Conservation (phyloP, 2,797 vertebrate genomes). For the Uromys caudimaculatus region DNA sequence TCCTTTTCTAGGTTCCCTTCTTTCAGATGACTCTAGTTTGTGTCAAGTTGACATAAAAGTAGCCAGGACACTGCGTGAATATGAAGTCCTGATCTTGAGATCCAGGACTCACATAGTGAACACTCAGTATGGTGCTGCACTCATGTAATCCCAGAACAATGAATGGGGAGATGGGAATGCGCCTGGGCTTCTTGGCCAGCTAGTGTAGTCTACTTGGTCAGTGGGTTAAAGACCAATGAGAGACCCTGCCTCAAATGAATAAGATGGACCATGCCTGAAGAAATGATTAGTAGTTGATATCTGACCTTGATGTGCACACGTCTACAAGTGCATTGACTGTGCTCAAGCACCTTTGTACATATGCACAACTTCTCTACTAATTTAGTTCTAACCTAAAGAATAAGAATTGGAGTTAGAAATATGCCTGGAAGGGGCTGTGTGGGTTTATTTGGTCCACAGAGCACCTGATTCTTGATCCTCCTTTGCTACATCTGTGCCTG, state of each 20-base stretch:
- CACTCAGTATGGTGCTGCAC: no score
- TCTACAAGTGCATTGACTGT: neutral
- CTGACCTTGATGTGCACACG: neutral
- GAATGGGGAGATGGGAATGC: neutral
- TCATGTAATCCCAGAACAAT: neutral
- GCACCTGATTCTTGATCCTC: neutral
- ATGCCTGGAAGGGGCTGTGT: accelerated
- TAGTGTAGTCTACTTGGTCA: neutral
- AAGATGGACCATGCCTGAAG: neutral
- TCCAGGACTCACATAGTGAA: neutral
- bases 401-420: neutral
- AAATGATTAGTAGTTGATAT: no score
- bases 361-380: neutral
- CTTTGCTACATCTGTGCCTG: neutral
- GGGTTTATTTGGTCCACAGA: neutral
- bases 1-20: neutral
- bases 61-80: neutral
- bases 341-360: neutral
- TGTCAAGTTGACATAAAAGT: neutral
- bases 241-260: neutral
- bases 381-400: neutral
- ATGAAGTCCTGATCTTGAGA: neutral
- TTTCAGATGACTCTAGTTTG: neutral
- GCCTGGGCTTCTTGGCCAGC: neutral
- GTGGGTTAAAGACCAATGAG: neutral